A percentile compares a stretch with the other conserved stretches of the same genome.
Evolutionary conservation across 2,797 vertebrate genomes (phyloP).

Genomic region (Sebastes cheni): DNA sequence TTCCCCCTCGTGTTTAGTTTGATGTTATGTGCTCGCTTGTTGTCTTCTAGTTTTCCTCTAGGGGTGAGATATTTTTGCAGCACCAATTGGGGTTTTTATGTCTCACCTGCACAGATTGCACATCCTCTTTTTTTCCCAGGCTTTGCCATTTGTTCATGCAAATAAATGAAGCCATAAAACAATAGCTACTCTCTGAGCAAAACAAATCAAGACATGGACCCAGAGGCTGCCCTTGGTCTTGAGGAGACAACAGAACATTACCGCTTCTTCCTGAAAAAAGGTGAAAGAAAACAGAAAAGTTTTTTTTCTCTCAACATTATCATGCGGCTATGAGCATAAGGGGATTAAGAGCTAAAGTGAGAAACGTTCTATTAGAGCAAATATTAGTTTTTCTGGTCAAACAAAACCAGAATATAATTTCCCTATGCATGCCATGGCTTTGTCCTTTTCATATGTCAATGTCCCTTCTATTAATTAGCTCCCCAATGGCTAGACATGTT

Average conservation of each 20-base stretch:
- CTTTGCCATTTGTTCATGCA: slow-evolving; percentile 18
- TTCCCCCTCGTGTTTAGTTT: slow-evolving; percentile 16
- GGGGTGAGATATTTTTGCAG: slow-evolving; percentile 24
- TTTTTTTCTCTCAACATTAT: neutral
- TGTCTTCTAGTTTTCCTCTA: slow-evolving; percentile 2
- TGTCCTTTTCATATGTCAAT: neutral
- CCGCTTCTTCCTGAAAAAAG: neutral
- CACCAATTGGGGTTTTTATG: slow-evolving; percentile 1
- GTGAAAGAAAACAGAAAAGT: neutral
- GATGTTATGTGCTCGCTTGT: slow-evolving; percentile 1
- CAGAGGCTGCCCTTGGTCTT: slow-evolving; percentile 6
- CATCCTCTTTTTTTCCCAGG: neutral
- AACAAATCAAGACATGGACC: slow-evolving; percentile 2
- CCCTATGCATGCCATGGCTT: neutral
- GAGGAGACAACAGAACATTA: neutral
- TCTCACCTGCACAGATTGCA: slow-evolving; percentile 28
- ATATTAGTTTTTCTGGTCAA: neutral
- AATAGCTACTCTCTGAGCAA: neutral
- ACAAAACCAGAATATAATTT: neutral
- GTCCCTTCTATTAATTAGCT: neutral
- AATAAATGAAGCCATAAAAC: slow-evolving; percentile 31
- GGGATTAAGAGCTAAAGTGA: neutral
- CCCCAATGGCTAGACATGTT: neutral
- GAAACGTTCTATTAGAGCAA: neutral
- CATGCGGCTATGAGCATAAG: neutral